Conservation (phyloP, 2,113 vertebrate genomes). For the Acrocephalus kingi region DNA sequence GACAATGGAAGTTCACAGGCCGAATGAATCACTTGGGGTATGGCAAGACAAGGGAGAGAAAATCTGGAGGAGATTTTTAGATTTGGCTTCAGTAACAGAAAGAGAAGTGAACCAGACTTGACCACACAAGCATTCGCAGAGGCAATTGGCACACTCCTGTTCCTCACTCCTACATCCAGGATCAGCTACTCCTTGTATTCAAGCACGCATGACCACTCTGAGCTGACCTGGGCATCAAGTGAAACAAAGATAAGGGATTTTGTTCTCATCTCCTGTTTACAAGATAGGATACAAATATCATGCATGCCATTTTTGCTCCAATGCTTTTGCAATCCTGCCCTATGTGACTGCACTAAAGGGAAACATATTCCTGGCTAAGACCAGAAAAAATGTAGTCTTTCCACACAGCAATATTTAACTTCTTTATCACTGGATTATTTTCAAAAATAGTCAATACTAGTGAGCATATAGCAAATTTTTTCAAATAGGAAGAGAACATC, state of each 20-base stretch:
- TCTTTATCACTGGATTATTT: background rate
- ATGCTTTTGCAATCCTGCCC: constrained; percentile 33
- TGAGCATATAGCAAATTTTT: background rate
- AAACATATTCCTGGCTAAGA: background rate
- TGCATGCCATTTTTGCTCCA: background rate
- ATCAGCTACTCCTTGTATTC: background rate
- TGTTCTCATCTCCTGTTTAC: constrained; percentile 9
- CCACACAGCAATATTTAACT: background rate
- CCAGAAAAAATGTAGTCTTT: constrained; percentile 3
- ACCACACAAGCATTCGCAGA: background rate
- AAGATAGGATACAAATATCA: background rate
- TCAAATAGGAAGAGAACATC: background rate
- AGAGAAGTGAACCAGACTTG: background rate
- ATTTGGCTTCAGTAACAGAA: background rate
- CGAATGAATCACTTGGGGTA: background rate
- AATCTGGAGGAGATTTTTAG: background rate
- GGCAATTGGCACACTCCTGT: background rate
- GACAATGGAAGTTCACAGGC: background rate
- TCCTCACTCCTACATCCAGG: background rate
- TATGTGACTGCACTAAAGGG: background rate
- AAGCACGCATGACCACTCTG: background rate
- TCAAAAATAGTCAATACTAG: background rate
- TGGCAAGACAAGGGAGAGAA: background rate
- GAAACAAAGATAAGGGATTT: background rate
- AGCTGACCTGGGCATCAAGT: background rate